phyloP scores from a whole-genome alignment of 2,797 vertebrate species.

The Chiropotes sagulatus region DNA sequence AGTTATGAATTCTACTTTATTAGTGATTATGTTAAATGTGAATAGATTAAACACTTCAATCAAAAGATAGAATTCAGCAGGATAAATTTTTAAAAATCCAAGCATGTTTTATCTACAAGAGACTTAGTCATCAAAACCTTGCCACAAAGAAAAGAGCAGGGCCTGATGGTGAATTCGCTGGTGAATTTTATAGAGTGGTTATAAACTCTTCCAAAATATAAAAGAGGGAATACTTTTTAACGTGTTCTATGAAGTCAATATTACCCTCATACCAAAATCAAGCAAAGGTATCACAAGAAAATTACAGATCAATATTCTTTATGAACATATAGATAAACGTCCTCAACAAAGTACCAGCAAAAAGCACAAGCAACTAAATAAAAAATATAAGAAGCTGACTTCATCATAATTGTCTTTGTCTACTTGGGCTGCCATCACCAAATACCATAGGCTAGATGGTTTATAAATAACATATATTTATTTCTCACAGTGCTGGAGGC shows the following conservation, averaged over 20 bases:
- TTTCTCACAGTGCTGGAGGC: neutral
- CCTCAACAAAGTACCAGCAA: neutral
- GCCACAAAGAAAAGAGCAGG: neutral
- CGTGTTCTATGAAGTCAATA: neutral
- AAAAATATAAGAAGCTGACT: neutral
- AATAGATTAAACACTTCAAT: neutral
- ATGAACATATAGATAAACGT: neutral
- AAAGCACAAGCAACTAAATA: neutral
- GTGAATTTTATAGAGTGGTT: neutral
- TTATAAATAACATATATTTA: neutral
- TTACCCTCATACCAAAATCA: neutral
- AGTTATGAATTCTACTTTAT: neutral
- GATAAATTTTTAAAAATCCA: neutral
- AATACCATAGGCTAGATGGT: neutral
- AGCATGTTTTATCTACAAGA: neutral
- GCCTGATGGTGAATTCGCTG: neutral
- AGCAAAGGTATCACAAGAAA: neutral
- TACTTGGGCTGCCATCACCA: neutral
- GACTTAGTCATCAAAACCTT: neutral
- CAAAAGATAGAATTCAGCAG: neutral
- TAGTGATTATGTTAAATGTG: neutral
- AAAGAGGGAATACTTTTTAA: neutral
- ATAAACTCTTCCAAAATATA: neutral
- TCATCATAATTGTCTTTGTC: neutral
- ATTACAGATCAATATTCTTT: neutral